These are phyloP conservation scores for Notamacropus eugenii DNA, from an alignment of 2,797 vertebrate species.

Conservation along the genomic window DNA sequence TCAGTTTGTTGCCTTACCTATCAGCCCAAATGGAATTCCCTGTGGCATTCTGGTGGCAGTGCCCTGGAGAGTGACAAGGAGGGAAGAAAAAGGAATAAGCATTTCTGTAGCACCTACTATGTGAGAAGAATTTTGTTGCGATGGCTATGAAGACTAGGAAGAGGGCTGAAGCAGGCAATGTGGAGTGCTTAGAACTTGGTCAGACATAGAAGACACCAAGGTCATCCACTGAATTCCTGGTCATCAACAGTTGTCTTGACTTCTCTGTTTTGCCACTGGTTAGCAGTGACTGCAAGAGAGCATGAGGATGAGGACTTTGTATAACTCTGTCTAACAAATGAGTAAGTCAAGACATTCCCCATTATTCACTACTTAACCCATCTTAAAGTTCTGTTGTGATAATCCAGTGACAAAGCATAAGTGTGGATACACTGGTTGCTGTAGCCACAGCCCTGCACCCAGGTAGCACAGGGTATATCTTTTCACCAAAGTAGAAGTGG, in stretches of 20 bases:
- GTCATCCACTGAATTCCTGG: not conserved
- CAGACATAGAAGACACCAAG: not conserved
- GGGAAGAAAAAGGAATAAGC: not conserved
- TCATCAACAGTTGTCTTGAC: not conserved
- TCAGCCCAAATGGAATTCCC: not conserved
- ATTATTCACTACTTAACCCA: not conserved
- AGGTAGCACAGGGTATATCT: not conserved
- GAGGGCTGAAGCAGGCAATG: not conserved
- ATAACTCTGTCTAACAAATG: not conserved
- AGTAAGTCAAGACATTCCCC: not conserved
- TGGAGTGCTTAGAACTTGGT: not conserved
- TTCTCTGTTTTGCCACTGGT: not conserved
- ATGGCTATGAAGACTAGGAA: not conserved
- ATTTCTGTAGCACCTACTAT: not conserved
- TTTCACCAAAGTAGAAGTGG: not conserved
- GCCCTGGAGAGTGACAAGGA: not conserved
- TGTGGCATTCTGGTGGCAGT: not conserved
- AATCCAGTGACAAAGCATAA: not conserved
- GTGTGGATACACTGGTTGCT: not conserved
- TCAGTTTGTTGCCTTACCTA: not conserved
- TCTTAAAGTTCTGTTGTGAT: not conserved
- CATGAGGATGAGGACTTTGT: not conserved
- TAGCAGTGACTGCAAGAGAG: not conserved
- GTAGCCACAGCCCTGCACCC: too few species aligned
- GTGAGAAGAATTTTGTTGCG: not conserved